Percentiles rank a stretch among this genome's conserved stretches.
Evolutionary conservation across 2,113 vertebrate genomes (phyloP).

Genomic region (Otus sunia): DNA sequence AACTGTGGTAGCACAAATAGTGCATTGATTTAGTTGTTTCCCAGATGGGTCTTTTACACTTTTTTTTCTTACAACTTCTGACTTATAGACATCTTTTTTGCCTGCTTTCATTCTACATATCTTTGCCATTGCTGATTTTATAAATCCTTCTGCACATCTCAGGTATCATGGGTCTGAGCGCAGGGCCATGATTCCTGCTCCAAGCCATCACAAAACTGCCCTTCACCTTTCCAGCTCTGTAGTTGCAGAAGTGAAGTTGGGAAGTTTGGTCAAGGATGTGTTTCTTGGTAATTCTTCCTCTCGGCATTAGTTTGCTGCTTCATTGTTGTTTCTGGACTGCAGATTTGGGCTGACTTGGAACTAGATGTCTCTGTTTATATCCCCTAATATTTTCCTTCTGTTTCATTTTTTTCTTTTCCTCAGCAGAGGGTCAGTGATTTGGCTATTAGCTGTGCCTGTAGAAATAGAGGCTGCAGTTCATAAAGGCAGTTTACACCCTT

Average conservation of each 20-base stretch:
- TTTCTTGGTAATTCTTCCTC: background rate
- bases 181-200: background rate
- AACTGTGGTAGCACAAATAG: background rate
- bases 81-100: background rate
- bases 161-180: background rate
- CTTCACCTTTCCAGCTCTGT: background rate
- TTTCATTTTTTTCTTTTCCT: background rate
- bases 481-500: background rate
- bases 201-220: background rate
- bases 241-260: background rate
- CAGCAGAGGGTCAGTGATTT: background rate
- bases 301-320: background rate
- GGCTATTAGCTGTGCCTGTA: background rate
- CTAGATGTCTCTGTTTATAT: background rate
- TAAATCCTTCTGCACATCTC: background rate
- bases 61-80: background rate
- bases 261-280: background rate
- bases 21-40: background rate
- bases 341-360: background rate
- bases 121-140: background rate
- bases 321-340: background rate
- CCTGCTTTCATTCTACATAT: background rate
- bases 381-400: background rate
- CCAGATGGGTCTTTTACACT: background rate
- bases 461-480: background rate